Base-by-base conservation (phyloP, 2,113 vertebrate genomes). In the Asarcornis scutulata region DNA sequence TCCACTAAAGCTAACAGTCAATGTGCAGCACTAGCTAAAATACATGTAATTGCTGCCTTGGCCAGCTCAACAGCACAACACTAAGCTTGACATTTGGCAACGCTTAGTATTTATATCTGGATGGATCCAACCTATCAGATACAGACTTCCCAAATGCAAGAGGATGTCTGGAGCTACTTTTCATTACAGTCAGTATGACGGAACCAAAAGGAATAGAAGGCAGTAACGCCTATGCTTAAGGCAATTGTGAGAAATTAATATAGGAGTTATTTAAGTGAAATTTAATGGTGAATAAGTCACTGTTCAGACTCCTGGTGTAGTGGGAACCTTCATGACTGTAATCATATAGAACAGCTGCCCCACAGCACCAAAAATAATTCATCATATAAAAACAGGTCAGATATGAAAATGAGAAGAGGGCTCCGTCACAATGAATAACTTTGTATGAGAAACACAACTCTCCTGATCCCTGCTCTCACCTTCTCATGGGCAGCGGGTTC, bases 11-110 rank as follows among this genome's bases (percentile, higher is more conserved):
- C 62, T 96, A 93, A 97, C 72, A 89, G 89, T 63, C 85, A 80
- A 59, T 55, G 80, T 52, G 83, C 83, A 88, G 80, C 83, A 76
- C 83, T 40, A 86, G 62, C 88, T 93, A 84, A 96, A 95, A 86
- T 72, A 64, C 86, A 94, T 88, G 91, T 94, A 96, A 95, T 94
- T 94, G 80, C 86, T 93, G 86, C 77, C 66, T 96, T 97, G 90
- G 83, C 76, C 69, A 81, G 42, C 60, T 88, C 88, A 9, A 29
- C 40, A 60, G 60, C 44, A 29, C 71, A 83, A 17, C 69, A 73
- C 69, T 58, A 75, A 90, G 58, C 48, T 55, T 88, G 83, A 91
- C 56, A 58, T 93, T 94, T 96, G 92, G 73, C 80, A 93, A 80
- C 62, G 79, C 44, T 86, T 88, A 83, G 50, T 93, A 88, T 91